phyloP scores from a whole-genome alignment of 2,113 vertebrate genomes.

The Chloropsis hardwickii region DNA sequence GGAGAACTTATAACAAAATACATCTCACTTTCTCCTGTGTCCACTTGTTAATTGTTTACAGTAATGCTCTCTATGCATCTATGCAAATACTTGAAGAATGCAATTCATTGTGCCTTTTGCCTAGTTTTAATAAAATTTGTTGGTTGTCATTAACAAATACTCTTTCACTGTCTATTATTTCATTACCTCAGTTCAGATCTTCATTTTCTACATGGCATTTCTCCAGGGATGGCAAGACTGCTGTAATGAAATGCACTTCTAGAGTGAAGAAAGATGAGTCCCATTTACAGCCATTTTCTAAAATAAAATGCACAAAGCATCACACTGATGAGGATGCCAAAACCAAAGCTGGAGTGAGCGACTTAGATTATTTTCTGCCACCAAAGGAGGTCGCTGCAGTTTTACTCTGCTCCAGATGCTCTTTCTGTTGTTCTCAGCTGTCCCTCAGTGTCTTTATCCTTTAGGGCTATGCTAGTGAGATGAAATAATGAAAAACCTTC shows the following conservation, averaged over 20 bases:
- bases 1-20: slow-evolving; percentile 25
- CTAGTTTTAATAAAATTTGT: slow-evolving; percentile 76
- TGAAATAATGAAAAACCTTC: background rate
- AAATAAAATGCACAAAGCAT: background rate
- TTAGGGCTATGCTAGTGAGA: background rate
- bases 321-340: background rate
- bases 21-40: slow-evolving; percentile 45
- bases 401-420: background rate
- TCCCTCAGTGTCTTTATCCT: background rate
- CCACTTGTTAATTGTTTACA: slow-evolving; percentile 74
- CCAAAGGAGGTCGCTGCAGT: slow-evolving; percentile 30
- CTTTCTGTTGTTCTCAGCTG: no score
- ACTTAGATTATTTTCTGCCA: background rate
- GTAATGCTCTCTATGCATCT: slow-evolving; percentile 70
- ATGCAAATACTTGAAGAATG: slow-evolving; percentile 81
- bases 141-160: slow-evolving; percentile 7
- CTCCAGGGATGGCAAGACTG: background rate
- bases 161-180: background rate
- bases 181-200: background rate
- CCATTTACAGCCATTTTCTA: background rate
- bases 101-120: slow-evolving; percentile 74
- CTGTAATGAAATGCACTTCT: background rate
- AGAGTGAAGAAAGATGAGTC: background rate
- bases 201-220: background rate
- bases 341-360: background rate